Evolutionary conservation across 2,797 vertebrate species (phyloP).

Genomic region (Mormyrops attenuatus): DNA sequence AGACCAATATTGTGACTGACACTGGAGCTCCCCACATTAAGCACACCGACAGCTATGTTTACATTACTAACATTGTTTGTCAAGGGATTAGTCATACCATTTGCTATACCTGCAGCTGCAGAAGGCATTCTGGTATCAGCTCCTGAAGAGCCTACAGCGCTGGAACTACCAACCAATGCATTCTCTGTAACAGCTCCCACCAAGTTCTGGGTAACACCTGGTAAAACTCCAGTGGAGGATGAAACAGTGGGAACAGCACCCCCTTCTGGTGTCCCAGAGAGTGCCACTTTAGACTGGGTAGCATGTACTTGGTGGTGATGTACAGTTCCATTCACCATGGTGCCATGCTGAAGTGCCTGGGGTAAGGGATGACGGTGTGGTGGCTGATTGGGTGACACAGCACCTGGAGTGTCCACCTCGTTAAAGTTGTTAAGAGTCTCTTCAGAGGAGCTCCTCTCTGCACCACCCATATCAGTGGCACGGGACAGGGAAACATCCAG

Average conservation of each 20-base stretch:
- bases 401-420: constrained; percentile 86
- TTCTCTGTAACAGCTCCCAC: constrained; percentile 52
- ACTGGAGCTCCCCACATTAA: neutral
- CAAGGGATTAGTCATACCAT: constrained; percentile 69
- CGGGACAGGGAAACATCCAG: constrained; percentile 83
- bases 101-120: constrained; percentile 64
- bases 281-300: constrained; percentile 56
- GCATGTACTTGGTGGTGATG: constrained; percentile 60
- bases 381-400: constrained; percentile 88
- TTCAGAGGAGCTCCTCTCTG: constrained; percentile 89
- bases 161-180: constrained; percentile 28
- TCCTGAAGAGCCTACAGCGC: constrained; percentile 49
- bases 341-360: constrained; percentile 52
- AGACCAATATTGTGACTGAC: neutral
- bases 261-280: constrained; percentile 51
- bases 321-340: constrained; percentile 81
- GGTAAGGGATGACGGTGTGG: constrained; percentile 63
- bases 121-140: constrained; percentile 40
- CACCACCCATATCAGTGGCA: constrained; percentile 82
- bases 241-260: constrained; percentile 46
- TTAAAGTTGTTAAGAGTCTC: constrained; percentile 95
- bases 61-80: constrained; percentile 65
- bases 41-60: constrained; percentile 58
- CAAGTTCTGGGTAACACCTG: constrained; percentile 56
- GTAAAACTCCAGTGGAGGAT: constrained; percentile 59